Evolutionary conservation across 2,113 vertebrate genomes (phyloP).

Genomic region (Clarias macrocephalus): DNA sequence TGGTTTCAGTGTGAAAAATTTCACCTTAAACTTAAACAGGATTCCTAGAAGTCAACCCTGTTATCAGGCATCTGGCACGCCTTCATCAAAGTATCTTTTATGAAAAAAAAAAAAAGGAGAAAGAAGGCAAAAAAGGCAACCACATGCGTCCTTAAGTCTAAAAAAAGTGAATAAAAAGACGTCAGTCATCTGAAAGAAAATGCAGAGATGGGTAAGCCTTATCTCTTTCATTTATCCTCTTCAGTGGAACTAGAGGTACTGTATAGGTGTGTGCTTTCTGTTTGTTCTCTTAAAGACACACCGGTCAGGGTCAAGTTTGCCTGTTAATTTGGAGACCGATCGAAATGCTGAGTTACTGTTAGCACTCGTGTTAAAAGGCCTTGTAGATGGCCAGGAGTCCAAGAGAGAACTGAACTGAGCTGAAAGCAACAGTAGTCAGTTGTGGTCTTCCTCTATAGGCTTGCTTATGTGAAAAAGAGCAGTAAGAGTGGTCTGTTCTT

Average conservation of each 20-base stretch:
- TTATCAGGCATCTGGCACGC: neutral
- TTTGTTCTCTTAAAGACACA: conserved; percentile 45
- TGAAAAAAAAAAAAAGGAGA: neutral
- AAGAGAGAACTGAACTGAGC: neutral
- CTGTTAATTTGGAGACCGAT: conserved; percentile 39
- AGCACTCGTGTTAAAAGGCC: neutral
- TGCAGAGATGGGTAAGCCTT: conserved; percentile 43
- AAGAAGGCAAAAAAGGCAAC: neutral
- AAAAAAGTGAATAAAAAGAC: conserved; percentile 52
- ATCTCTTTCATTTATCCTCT: conserved; percentile 39
- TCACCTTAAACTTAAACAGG: neutral
- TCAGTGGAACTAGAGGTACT: conserved; percentile 1
- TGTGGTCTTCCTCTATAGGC: neutral
- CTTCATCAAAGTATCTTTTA: neutral
- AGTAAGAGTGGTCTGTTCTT: no score
- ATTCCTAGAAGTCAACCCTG: neutral
- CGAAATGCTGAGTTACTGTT: neutral
- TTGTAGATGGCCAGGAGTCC: neutral
- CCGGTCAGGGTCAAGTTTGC: conserved; percentile 50
- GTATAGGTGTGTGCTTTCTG: neutral
- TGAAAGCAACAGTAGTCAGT: neutral
- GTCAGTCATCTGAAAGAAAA: conserved; percentile 58
- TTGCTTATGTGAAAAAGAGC: neutral
- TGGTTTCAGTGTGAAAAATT: neutral
- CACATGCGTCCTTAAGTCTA: neutral